Base-by-base conservation (phyloP, 1,140 invertebrate species). In the Drosophila malerkotliana region DNA sequence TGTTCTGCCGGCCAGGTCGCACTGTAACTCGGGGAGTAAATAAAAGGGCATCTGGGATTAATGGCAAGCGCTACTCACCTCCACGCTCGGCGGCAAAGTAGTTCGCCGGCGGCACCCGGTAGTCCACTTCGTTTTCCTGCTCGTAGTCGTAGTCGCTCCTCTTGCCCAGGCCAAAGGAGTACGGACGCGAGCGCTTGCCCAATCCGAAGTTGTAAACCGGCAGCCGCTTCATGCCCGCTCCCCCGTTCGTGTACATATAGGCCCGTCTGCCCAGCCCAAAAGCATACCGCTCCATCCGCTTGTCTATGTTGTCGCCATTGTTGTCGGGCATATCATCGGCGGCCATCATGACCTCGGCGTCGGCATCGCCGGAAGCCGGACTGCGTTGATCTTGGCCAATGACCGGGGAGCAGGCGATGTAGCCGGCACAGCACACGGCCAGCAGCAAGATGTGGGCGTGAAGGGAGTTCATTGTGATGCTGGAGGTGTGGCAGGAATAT, bases 161-260 rank as follows among this genome's bases (percentile, higher is more conserved):
- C 58, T 92, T 92, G n/a, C 91, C 91, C 75, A 92, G 73, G 1
- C 91, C 91, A 48, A 92, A 92, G 53, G 90, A 91, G 32, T 92
- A 92, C 4, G 90, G 91, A 45, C 79, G 75, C 0, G 91, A 79
- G n/a, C 91, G 72, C 57, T 92, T 92, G 28, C 91, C 91, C 60
- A 92, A 62, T 0, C 91, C 91, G 30, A 92, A 92, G 57, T 92
- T 92, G 32, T 92, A 92, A 0, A 91, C 80, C 1, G 91, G 91
- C 58, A 92, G 56, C 44, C 91, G 90, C 62, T 92, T 92, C 68
- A 90, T 84, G 0, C 91, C 90, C 12, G 75, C 57, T 5, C 76
- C 77, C 0, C 90, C 91, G 47, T 91, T 89, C 24, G 83, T 90
- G 49, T 91, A 91, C 67, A 90, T 91, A 15, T 92, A 92, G 28